These are phyloP conservation scores for Drosophila tropicalis DNA, from an alignment of 1,140 invertebrate species.

Conservation along the genomic window DNA sequence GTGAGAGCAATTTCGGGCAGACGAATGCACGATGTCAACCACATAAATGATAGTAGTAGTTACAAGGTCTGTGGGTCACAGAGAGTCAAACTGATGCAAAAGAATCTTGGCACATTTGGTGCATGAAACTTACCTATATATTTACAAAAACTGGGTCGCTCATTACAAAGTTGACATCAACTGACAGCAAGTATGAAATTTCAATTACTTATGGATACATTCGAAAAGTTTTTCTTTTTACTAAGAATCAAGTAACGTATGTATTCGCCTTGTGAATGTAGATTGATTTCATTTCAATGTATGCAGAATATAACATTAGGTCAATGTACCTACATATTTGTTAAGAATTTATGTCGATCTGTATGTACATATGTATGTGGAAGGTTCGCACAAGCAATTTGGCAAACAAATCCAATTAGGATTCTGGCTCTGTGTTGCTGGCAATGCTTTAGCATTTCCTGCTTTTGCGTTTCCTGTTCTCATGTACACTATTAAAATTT, in stretches of 20 bases:
- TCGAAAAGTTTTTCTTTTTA: neutral
- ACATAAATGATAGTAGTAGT: neutral
- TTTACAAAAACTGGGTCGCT: neutral
- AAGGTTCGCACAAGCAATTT: neutral
- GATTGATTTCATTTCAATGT: conserved; percentile 1
- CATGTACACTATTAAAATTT: conserved; percentile 19
- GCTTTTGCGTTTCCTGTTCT: neutral
- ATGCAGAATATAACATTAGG: neutral
- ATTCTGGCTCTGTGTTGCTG: neutral
- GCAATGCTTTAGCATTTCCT: neutral
- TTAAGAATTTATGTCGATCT: neutral
- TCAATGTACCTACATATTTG: neutral
- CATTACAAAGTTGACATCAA: neutral
- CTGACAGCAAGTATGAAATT: neutral
- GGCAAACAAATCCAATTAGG: conserved; percentile 2
- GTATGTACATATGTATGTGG: neutral
- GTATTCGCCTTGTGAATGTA: neutral
- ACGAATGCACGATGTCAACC: conserved; percentile 1
- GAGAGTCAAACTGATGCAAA: neutral
- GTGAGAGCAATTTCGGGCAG: conserved; percentile 1
- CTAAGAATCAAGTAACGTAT: neutral
- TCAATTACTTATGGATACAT: conserved; percentile 2
- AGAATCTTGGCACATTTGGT: neutral
- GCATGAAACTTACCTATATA: neutral
- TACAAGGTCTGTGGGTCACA: conserved; percentile 5